Evolutionary conservation across 2,113 vertebrate species (phyloP).

Genomic region (Rhombomys opimus): DNA sequence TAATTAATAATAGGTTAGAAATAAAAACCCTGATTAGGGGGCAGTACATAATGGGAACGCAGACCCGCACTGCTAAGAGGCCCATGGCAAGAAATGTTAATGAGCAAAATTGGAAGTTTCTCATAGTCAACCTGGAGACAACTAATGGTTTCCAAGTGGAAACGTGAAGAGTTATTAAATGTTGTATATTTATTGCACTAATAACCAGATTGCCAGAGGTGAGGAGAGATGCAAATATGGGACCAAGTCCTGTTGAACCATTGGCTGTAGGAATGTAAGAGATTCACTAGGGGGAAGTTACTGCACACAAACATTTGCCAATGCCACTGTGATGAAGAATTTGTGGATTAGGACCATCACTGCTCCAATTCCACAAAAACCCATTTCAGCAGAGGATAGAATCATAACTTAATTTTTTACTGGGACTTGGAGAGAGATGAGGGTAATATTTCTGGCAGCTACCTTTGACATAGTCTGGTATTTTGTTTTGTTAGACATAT

Average conservation of each 20-base stretch:
- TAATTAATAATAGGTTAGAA: constrained; percentile 89
- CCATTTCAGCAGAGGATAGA: constrained; percentile 81
- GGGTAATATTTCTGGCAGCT: constrained; percentile 83
- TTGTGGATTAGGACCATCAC: constrained; percentile 80
- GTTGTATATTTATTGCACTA: constrained; percentile 87
- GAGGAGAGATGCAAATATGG: constrained; percentile 85
- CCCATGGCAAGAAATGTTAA: constrained; percentile 88
- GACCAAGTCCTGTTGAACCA: constrained; percentile 82
- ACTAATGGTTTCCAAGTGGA: constrained; percentile 85
- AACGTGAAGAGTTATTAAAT: constrained; percentile 88
- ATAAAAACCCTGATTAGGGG: constrained; percentile 84
- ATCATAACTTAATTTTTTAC: constrained; percentile 86
- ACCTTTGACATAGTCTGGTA: constrained; percentile 57
- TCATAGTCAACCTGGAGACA: constrained; percentile 87
- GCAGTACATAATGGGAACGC: constrained; percentile 82
- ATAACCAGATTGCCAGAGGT: constrained; percentile 88
- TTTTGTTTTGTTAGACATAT: constrained; percentile 44
- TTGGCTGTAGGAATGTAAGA: constrained; percentile 73
- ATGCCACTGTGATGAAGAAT: constrained; percentile 83
- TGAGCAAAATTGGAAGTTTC: constrained; percentile 86
- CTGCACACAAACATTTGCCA: constrained; percentile 76
- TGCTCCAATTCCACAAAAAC: constrained; percentile 83
- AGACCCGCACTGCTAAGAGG: constrained; percentile 82
- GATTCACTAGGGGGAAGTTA: constrained; percentile 79
- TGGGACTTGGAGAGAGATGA: constrained; percentile 78